Evolutionary conservation across 1,140 invertebrate genomes (phyloP), one percentile per base, ranked within the genome.

Genomic region (Oscheius sp.): DNA sequence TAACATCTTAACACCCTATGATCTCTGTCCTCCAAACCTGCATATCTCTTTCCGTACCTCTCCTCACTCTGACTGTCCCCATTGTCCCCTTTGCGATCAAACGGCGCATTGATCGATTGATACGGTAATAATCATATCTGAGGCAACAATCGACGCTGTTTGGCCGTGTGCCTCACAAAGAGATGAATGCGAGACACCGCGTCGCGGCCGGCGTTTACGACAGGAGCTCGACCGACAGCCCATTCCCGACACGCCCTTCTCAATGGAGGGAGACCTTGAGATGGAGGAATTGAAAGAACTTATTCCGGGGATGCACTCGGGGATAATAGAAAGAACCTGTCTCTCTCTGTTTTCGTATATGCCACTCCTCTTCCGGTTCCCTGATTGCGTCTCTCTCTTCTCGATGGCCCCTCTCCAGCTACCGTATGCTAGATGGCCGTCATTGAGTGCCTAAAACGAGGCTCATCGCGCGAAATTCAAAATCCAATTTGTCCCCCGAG

Each of bases 371-470:
- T n/a, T 42, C 38, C n/a, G 10, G 38, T 42, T n/a, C n/a, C n/a
- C n/a, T n/a, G n/a, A n/a, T n/a, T n/a, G n/a, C n/a, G n/a, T n/a
- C n/a, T n/a, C n/a, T n/a, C n/a, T n/a, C n/a, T n/a, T n/a, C n/a
- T n/a, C n/a, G n/a, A n/a, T n/a, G n/a, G n/a, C 38, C 38, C 38
- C 38, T 42, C 49, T 55, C n/a, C 49, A 55, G 49, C 49, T 55
- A 55, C 49, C 49, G 49, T 55, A 55, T 55, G 15, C n/a, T n/a
- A 15, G 49, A 55, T 55, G 49, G 49, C 49, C 28, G 49, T 55
- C 49, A 55, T 55, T 55, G 49, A 55, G 49, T 55, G 49, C 49
- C 49, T 55, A 55, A 55, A 55, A 55, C 49, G 49, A 55, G n/a
- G 49, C 49, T 55, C 49, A 55, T 55, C 49, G 49, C 49, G 49